A percentile compares a stretch with the other conserved stretches of the same genome.
These are phyloP conservation scores for Spondyliosoma cantharus DNA, from an alignment of 2,797 vertebrate genomes.

Conservation along the genomic window DNA sequence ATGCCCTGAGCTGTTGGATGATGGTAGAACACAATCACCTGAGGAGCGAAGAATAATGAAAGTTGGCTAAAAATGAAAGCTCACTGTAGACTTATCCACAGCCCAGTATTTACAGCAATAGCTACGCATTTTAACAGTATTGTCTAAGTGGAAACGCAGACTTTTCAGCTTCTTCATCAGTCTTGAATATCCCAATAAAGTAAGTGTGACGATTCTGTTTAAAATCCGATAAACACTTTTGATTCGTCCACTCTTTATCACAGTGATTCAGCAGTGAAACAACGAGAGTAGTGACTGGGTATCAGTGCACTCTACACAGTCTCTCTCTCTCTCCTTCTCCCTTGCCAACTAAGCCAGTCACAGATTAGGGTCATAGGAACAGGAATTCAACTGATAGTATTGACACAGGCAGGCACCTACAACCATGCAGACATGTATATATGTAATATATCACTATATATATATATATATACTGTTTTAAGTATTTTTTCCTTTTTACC, in stretches of 20 bases:
- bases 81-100: background rate
- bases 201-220: background rate
- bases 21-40: slow-evolving; percentile 98
- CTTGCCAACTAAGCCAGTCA: slow-evolving; percentile 56
- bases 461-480: too few relatives aligned
- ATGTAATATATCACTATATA: background rate
- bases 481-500: too few relatives aligned
- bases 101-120: background rate
- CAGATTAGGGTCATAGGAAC: slow-evolving; percentile 71
- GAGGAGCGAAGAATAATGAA: slow-evolving; percentile 8
- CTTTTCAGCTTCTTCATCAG: background rate
- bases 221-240: background rate
- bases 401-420: background rate
- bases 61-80: background rate
- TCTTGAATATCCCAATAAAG: background rate
- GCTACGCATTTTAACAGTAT: background rate
- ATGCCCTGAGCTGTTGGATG: slow-evolving; percentile 85
- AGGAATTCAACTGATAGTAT: slow-evolving; percentile 52
- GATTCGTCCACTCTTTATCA: background rate
- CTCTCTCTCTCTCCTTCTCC: slow-evolving; percentile 12
- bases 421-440: background rate
- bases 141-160: background rate
- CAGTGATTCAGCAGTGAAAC: background rate
- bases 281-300: background rate
- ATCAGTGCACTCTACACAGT: background rate